These are phyloP conservation scores for Platyura marginata DNA, from an alignment of 1,140 invertebrate species.

Conservation along the genomic window DNA sequence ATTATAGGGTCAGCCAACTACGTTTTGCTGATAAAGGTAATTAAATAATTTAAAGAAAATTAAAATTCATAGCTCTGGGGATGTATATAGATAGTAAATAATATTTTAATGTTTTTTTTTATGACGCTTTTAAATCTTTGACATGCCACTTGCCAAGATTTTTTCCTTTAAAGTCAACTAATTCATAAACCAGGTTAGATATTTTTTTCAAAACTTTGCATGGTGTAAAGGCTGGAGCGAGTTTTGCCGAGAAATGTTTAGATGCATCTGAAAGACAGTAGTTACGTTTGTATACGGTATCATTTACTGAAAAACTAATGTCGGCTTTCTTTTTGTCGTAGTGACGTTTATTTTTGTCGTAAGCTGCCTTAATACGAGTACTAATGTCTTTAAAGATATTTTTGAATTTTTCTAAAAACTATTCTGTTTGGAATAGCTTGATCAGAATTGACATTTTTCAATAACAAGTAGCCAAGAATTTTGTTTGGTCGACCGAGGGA, in stretches of 20 bases:
- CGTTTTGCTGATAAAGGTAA: too few species aligned
- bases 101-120: too few species aligned
- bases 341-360: neutral
- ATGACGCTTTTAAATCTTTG: neutral
- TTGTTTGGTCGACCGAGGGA: slow-evolving; percentile 1
- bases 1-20: too few species aligned
- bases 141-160: neutral
- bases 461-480: slow-evolving; percentile 3
- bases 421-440: too few species aligned
- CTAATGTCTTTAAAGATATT: neutral
- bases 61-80: too few species aligned
- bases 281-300: neutral
- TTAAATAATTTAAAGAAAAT: too few species aligned
- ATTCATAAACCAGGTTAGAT: neutral
- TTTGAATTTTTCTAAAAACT: neutral
- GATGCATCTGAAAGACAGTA: neutral
- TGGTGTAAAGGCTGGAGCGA: neutral
- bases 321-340: neutral
- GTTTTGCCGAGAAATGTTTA: neutral
- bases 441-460: too few species aligned
- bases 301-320: neutral
- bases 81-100: too few species aligned
- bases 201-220: neutral
- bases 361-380: neutral
- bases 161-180: neutral